Percentiles rank a stretch among this genome's conserved stretches.
Evolutionary conservation across 2,113 vertebrate genomes (phyloP).

Genomic region (Pedionomus torquatus): DNA sequence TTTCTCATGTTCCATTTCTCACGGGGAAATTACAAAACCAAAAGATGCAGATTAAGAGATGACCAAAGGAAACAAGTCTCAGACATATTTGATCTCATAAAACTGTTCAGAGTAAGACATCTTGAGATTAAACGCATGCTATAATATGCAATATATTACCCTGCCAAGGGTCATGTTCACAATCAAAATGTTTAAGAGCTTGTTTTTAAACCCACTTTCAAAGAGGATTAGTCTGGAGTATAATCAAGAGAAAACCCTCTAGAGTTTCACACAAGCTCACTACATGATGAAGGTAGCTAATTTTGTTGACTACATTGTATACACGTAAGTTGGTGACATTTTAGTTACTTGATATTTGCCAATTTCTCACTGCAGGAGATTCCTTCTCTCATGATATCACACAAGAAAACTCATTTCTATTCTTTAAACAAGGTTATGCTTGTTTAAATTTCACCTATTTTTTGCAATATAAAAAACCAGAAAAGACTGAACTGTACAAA

Average conservation of each 20-base stretch:
- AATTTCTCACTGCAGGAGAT: not conserved
- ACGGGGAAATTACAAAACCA: not conserved
- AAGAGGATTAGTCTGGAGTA: constrained; percentile 1
- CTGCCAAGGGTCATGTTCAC: not conserved
- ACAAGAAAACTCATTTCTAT: not conserved
- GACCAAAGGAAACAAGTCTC: not conserved
- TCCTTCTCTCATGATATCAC: not conserved
- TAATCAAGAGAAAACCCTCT: not conserved
- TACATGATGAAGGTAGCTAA: not conserved
- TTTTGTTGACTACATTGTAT: not conserved
- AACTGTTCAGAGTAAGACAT: not conserved
- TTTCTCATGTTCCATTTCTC: not conserved
- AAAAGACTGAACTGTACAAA: not conserved
- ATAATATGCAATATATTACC: not conserved
- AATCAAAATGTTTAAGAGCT: not conserved
- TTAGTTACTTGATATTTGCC: not conserved
- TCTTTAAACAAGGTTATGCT: not conserved
- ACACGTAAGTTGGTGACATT: not conserved
- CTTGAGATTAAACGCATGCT: not conserved
- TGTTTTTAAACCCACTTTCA: not conserved
- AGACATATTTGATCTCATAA: not conserved
- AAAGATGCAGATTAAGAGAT: not conserved
- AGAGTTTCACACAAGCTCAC: not conserved
- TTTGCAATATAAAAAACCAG: not conserved
- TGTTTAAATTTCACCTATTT: not conserved